Evolutionary conservation across 2,888 invertebrate species (phyloP), one percentile per base, ranked within the genome.

Genomic region (Drosophila merina): DNA sequence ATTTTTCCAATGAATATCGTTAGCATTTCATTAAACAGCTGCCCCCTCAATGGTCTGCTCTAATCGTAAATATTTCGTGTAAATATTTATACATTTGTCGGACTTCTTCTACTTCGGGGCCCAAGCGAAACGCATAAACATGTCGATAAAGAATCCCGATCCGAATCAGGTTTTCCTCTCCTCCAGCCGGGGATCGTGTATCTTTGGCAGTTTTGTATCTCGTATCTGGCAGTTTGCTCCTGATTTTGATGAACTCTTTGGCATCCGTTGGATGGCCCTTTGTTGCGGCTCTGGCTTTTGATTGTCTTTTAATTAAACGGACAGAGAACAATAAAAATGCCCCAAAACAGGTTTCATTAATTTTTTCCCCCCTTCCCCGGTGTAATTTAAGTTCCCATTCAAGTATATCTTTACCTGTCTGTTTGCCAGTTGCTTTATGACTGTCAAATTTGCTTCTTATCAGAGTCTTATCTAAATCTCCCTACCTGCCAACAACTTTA

Each of bases 1-100:
- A 82, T 83, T 85, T 79, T 69, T 66, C 76, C 70, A 83, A 86
- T 82, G 86, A 72, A 82, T 82, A 86, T 82, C 86, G 82, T 82
- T 82, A 86, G 82, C 82, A 82, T 82, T 83, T 80, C 86, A 82
- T 82, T 82, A 79, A 69, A 58, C 59, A 76, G 45, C 51, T 51
- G 42, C 49, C 33, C 57, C 47, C 0, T 40, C 12, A 7, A 31
- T 9, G 9, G 26, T 36, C 28, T 5, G n/a, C 36, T 36, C 52
- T 59, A 57, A 33, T 50, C 49, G 38, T 51, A 45, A 66, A 44
- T 44, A 52, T 73, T 47, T 64, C 63, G 64, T 67, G 70, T 79
- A 77, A 77, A 84, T 84, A 79, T 75, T 81, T 81, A 70, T 70
- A 75, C 66, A 64, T 71, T 71, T 71, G 47, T 57, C 44, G 47